Base-by-base conservation (phyloP, 2,888 invertebrate species). In the Clitarchus hookeri region DNA sequence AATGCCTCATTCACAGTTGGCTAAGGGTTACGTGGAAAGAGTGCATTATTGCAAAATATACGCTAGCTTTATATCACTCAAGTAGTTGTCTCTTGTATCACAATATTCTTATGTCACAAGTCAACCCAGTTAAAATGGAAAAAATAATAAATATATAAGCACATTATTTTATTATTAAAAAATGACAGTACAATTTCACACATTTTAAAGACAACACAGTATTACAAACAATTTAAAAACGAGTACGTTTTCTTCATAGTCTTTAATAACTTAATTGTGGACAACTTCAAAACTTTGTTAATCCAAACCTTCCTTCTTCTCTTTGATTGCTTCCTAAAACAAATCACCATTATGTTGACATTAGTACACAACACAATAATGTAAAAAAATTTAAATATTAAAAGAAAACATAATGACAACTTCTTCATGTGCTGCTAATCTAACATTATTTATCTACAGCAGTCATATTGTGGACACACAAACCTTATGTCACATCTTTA, bases 291-390 rank as follows among this genome's bases (percentile, higher is more conserved):
- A 65, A 78, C 54, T 36, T 36, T 3, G 2, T 92, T 93, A 97
- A 92, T 97, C 97, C 88, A 96, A 93, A 48, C 97, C 96, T 91
- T 97, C 97, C 89, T 96, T 96, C 91, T 97, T 97, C 90, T 97
- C 97, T 90, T 97, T 97, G 85, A 97, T 95, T 13, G 97, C 96
- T 91, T 97, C 97, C 96, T 96, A 92, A 89, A 94, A 94, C 87
- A 91, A 90, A 89, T 88, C 88, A 89, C 85, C 36, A 87, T 85
- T 53, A 53, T 53, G 19, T 53, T 53, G 53, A 53, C 53, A 53
- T 53, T 53, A 12, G 19, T 53, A 19, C 13, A 53, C 12, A 54
- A 80, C 1, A 82, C 25, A 85, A 16, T 13, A 25, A n/a, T 36
- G 36, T 36, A 44, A 44, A 83, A n/a, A 23, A 83, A 83, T 27